Base-by-base conservation (phyloP, 2,113 vertebrate genomes). In the Rhinichthys klamathensis region DNA sequence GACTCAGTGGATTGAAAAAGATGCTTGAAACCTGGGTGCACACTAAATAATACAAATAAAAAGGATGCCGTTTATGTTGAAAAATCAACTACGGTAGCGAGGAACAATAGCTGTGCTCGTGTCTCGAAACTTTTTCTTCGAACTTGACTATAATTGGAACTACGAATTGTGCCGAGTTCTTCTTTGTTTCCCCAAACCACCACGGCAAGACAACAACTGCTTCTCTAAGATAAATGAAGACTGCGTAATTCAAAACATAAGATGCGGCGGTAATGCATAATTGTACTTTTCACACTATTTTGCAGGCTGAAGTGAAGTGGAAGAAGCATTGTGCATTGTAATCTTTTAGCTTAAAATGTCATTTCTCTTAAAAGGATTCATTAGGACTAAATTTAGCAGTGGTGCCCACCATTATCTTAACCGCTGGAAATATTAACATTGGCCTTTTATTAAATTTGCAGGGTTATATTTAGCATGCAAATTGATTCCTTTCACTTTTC, bases 381-480 rank as follows among this genome's bases (percentile, higher is more conserved):
- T 85, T 90, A 87, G 87, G 85, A 79, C 87, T 75, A 88, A 89
- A 84, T 88, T 87, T 87, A 88, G 88, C 83, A 84, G 75, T 81
- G 86, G 84, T 83, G 84, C 76, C 80, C 76, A 69, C 87, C 86
- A 88, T 89, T 91, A 87, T 90, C 88, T 90, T 88, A 87, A 91
- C 83, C 86, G 84, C 82, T 80, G 86, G 85, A 89, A 90, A 91
- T 90, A 89, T 90, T 90, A 91, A 85, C 84, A 85, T 77, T 83
- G 79, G 27, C 84, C 87, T 88, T 88, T 91, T 87, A 90, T 91
- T 87, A 85, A 90, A 90, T 90, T 90, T 90, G 83, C 89, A 90
- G 89, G 86, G 89, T 90, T 89, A 90, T 90, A 88, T 90, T 89
- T 91, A 87, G 89, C 90, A 90, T 91, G 90, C 89, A 91, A 90